Conservation (phyloP, 1,140 invertebrate species). For the Cardiocondyla obscurior region DNA sequence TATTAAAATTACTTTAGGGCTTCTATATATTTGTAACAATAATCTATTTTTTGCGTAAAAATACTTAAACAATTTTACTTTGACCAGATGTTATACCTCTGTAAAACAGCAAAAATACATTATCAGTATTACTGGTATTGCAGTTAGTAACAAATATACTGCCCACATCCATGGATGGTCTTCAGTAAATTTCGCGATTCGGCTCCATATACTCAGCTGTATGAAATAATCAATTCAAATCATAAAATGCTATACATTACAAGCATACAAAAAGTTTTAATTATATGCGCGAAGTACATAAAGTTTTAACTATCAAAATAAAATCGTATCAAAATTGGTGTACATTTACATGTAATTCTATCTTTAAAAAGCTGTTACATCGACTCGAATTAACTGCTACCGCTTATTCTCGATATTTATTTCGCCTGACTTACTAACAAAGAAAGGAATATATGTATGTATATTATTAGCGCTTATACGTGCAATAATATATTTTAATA, state of each 20-base stretch:
- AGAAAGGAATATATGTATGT: background rate
- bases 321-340: too few species aligned
- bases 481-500: constrained; percentile 7
- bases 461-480: background rate
- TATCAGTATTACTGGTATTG: constrained; percentile 90
- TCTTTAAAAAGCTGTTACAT: too few species aligned
- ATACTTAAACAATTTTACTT: constrained; percentile 1
- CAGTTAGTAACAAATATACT: constrained; percentile 92
- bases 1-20: background rate
- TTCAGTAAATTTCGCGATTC: constrained; percentile 92
- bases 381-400: too few species aligned
- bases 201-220: constrained; percentile 92
- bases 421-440: too few species aligned
- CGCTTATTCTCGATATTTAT: too few species aligned
- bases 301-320: too few species aligned
- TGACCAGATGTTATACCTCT: constrained; percentile 79
- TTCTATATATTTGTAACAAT: constrained; percentile 8
- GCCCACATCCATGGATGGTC: constrained; percentile 96
- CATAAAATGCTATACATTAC: constrained; percentile 60
- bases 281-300: too few species aligned
- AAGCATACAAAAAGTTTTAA: background rate
- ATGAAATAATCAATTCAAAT: constrained; percentile 45
- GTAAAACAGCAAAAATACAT: constrained; percentile 92
- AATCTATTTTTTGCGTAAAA: background rate
- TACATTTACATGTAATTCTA: too few species aligned